Evolutionary conservation across 2,888 invertebrate species (phyloP).

Genomic region (Pristionchus japonicus): DNA sequence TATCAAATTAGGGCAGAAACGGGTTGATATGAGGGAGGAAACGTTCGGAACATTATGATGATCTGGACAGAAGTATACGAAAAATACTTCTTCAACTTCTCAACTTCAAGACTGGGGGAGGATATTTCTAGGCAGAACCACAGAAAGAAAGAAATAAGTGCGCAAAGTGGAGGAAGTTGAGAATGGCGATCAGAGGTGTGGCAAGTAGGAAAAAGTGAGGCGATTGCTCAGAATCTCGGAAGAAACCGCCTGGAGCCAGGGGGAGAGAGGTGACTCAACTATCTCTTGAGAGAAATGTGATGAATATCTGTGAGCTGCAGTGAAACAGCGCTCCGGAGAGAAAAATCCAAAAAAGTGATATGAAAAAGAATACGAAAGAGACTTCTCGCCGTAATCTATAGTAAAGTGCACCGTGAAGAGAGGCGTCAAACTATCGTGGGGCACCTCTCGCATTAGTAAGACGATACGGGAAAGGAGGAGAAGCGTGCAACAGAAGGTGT

Average conservation of each 20-base stretch:
- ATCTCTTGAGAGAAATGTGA: neutral
- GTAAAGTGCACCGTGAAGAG: neutral
- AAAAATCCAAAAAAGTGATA: neutral
- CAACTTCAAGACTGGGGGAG: too few relatives aligned
- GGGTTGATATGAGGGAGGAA: neutral
- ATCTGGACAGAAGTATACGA: too few relatives aligned
- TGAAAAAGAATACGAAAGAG: too few relatives aligned
- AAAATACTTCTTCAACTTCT: too few relatives aligned
- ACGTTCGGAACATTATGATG: neutral
- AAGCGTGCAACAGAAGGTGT: conserved; percentile 38
- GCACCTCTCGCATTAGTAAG: conserved; percentile 9
- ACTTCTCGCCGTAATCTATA: neutral
- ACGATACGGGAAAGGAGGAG: neutral
- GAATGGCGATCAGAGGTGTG: too few relatives aligned
- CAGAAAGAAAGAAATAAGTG: too few relatives aligned
- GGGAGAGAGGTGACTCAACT: neutral
- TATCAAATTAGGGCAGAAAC: neutral
- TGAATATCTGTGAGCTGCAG: neutral
- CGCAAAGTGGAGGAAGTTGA: too few relatives aligned
- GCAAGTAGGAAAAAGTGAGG: too few relatives aligned
- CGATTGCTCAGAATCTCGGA: neutral
- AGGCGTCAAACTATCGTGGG: neutral
- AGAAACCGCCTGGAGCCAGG: neutral
- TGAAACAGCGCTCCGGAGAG: neutral
- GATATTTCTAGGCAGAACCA: too few relatives aligned